Conservation (phyloP, 2,113 vertebrate species). For the Bubo bubo region DNA sequence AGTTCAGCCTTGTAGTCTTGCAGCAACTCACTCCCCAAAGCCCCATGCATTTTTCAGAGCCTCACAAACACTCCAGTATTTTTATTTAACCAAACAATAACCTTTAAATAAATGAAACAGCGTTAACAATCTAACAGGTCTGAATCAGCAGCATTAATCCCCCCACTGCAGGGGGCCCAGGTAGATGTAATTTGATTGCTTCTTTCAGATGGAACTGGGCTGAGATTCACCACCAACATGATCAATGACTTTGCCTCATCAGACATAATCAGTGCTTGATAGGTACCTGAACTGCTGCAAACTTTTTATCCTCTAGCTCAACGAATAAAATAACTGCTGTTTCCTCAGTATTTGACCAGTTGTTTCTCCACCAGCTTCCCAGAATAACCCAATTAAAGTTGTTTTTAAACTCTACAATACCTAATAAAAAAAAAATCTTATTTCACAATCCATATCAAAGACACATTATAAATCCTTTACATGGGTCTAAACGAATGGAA, state of each 20-base stretch:
- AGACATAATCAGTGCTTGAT: neutral
- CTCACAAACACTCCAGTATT: neutral
- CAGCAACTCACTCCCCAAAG: neutral
- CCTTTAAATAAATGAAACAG: neutral
- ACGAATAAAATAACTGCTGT: neutral
- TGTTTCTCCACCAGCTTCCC: neutral
- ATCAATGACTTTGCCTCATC: constrained; percentile 36
- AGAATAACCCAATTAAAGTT: neutral
- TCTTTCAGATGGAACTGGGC: neutral
- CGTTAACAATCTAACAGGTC: neutral
- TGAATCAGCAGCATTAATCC: constrained; percentile 10
- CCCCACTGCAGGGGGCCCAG: neutral
- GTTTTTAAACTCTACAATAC: neutral
- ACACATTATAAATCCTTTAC: constrained; percentile 39
- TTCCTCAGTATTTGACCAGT: constrained; percentile 16
- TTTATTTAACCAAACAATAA: constrained; percentile 41
- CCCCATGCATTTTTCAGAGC: neutral
- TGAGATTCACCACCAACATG: neutral
- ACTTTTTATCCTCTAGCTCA: neutral
- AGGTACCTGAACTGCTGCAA: neutral
- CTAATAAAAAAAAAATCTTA: neutral
- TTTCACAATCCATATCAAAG: constrained; percentile 20
- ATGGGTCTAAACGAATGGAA: neutral
- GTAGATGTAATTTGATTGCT: neutral
- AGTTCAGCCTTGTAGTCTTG: neutral